A percentile compares a stretch with the other conserved stretches of the same genome.
phyloP scores from a whole-genome alignment of 2,797 vertebrate genomes.

The Pteronotus mesoamericanus region DNA sequence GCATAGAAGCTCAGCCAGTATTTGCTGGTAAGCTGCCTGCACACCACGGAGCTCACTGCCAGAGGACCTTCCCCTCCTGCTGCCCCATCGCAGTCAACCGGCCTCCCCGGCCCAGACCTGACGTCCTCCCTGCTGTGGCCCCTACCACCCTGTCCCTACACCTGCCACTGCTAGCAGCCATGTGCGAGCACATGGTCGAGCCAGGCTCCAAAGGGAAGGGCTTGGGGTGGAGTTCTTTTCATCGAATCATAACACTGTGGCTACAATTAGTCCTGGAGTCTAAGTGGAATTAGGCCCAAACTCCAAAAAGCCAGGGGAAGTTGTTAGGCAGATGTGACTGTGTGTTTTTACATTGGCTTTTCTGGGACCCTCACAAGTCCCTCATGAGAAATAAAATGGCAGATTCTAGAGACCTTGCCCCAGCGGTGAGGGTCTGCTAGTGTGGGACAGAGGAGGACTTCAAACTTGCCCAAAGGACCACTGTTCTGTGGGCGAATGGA shows the following conservation, averaged over 20 bases:
- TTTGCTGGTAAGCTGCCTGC: background rate
- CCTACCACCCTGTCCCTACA: background rate
- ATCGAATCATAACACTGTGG: background rate
- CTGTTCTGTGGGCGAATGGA: background rate
- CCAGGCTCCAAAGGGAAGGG: background rate
- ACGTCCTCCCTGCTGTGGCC: no score
- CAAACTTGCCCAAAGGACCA: no score
- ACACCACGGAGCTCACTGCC: rapidly evolving
- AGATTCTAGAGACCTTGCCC: background rate
- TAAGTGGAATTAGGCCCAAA: background rate
- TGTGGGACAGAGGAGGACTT: rapidly evolving
- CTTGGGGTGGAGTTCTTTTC: background rate
- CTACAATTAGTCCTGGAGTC: background rate
- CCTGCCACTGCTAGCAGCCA: background rate
- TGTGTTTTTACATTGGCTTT: background rate
- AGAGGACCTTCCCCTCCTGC: no score
- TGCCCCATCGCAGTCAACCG: rapidly evolving
- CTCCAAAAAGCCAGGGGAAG: background rate
- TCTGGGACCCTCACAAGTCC: background rate
- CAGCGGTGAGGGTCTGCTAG: background rate
- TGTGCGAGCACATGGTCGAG: background rate
- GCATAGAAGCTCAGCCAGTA: background rate
- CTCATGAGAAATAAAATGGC: background rate
- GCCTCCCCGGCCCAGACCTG: background rate
- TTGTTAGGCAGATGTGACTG: background rate